phyloP scores from a whole-genome alignment of 2,113 vertebrate species.

The Austrofundulus limnaeus region DNA sequence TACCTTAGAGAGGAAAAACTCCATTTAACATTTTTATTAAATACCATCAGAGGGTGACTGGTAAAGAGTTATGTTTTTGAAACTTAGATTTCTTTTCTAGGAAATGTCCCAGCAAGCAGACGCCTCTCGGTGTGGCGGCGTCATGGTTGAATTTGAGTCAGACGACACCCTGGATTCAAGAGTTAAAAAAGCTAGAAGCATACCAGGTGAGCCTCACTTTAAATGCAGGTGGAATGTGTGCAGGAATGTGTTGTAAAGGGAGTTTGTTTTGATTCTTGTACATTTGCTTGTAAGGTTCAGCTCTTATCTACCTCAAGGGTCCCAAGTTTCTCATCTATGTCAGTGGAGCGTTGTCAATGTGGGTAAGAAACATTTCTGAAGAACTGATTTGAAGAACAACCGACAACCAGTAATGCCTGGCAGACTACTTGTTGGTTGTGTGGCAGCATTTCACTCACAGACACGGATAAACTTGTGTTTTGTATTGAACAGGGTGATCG shows the following conservation, averaged over 20 bases:
- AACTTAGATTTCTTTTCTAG: conserved; percentile 13
- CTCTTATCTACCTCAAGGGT: conserved; percentile 75
- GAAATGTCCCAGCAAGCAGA: conserved; percentile 75
- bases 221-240: background rate
- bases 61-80: no score
- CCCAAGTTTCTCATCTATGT: conserved; percentile 80
- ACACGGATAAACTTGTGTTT: conserved; percentile 10
- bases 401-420: conserved; percentile 25
- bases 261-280: conserved; percentile 11
- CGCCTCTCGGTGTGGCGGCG: conserved; percentile 61
- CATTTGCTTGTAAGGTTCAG: conserved; percentile 68
- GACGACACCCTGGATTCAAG: conserved; percentile 61
- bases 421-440: background rate
- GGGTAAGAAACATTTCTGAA: conserved; percentile 74
- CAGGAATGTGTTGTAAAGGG: background rate
- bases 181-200: conserved; percentile 53
- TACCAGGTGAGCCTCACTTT: conserved; percentile 66
- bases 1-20: background rate
- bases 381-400: conserved; percentile 26
- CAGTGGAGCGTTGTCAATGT: conserved; percentile 81
- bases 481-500: conserved; percentile 73
- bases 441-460: background rate
- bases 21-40: background rate
- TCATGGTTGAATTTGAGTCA: conserved; percentile 70
- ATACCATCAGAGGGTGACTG: background rate